Evolutionary conservation across 35 echinoderm and acorn worm genomes (phyloP).

Genomic region (Nesometra sesokonis): DNA sequence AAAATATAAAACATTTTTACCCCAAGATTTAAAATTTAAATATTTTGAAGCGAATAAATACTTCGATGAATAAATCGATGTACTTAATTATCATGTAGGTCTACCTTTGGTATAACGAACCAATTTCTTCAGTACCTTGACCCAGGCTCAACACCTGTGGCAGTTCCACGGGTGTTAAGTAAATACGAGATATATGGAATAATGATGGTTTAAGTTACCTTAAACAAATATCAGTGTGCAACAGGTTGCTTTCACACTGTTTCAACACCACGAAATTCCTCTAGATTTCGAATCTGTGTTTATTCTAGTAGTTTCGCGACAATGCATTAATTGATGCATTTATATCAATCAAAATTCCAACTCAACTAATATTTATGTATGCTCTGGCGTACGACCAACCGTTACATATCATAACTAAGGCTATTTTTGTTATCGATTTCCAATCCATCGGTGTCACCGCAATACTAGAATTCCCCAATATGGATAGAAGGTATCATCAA

Average conservation of each 20-base stretch:
- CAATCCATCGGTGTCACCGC: background rate
- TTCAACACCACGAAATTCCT: background rate
- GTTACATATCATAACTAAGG: background rate
- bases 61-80: too few species aligned
- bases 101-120: too few species aligned
- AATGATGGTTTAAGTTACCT: background rate
- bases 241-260: background rate
- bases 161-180: too few species aligned
- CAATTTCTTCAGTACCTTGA: too few species aligned
- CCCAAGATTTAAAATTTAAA: too few species aligned
- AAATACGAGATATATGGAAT: background rate
- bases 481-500: background rate
- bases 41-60: too few species aligned
- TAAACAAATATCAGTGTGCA: background rate
- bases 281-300: background rate
- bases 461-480: background rate
- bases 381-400: background rate
- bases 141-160: too few species aligned
- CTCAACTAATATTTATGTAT: background rate
- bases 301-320: background rate
- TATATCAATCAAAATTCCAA: background rate
- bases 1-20: too few species aligned
- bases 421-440: background rate
- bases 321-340: background rate
- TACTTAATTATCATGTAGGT: too few species aligned